phyloP scores from a whole-genome alignment of 2,888 invertebrate species.

The Cephonodes hylas region DNA sequence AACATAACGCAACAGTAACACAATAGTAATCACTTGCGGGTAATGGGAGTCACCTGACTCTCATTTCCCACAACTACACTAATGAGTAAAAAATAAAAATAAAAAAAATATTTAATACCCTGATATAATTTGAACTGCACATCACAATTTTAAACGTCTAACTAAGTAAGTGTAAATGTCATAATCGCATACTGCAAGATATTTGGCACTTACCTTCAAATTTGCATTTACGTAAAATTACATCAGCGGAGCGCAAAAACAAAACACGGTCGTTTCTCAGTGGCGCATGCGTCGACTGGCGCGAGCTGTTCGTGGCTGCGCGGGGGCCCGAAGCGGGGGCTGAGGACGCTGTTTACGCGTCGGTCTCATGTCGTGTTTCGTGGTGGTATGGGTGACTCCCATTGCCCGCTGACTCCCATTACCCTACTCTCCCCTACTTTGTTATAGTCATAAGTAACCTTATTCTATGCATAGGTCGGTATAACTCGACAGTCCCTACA shows the following conservation, averaged over 20 bases:
- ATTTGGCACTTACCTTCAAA: constrained; percentile 24
- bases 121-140: constrained; percentile 27
- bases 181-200: constrained; percentile 27
- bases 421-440: constrained; percentile 31
- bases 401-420: constrained; percentile 35
- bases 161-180: constrained; percentile 21
- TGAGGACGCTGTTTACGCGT: no score
- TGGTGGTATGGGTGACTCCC: constrained; percentile 22
- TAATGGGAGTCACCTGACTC: constrained; percentile 26
- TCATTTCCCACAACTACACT: constrained; percentile 25
- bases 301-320: constrained; percentile 26
- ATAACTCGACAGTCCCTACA: no score
- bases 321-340: constrained; percentile 16
- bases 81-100: constrained; percentile 21
- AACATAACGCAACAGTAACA: constrained; percentile 18
- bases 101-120: constrained; percentile 20
- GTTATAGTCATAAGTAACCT: no score
- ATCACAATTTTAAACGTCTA: constrained; percentile 24
- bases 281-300: constrained; percentile 24
- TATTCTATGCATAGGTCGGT: no score
- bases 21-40: constrained; percentile 13
- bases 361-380: no score
- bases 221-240: constrained; percentile 24
- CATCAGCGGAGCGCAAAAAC: constrained; percentile 27
- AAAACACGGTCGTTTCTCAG: constrained; percentile 22